phyloP scores from a whole-genome alignment of 1,140 invertebrate species.

The Solenopsis fugax region DNA sequence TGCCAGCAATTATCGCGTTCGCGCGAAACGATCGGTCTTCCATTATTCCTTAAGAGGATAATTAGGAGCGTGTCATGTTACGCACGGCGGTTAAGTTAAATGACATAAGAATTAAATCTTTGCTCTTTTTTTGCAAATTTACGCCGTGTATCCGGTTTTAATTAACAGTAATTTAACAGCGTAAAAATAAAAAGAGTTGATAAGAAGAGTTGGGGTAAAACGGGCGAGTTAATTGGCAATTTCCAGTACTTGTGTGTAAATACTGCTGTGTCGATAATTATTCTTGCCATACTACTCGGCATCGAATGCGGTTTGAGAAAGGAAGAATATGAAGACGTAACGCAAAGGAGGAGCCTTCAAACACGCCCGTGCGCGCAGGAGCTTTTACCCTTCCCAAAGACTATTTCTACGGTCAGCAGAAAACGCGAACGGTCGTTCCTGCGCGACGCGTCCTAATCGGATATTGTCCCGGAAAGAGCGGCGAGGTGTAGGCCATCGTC shows the following conservation, averaged over 20 bases:
- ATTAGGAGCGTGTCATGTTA: neutral
- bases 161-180: neutral
- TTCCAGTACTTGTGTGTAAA: neutral
- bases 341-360: neutral
- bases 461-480: conserved; percentile 50
- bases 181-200: conserved; percentile 1
- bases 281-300: neutral
- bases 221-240: neutral
- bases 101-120: conserved; percentile 21
- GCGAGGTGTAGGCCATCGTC: conserved; percentile 21
- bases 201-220: neutral
- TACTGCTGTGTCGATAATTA: neutral
- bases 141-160: neutral
- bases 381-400: neutral
- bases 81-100: conserved; percentile 19
- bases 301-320: neutral
- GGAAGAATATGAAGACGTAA: neutral
- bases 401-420: conserved; percentile 65
- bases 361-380: neutral
- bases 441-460: conserved; percentile 67
- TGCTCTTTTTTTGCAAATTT: neutral
- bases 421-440: conserved; percentile 62
- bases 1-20: conserved; percentile 8
- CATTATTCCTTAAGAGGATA: conserved; percentile 32
- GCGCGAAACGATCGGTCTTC: neutral